phyloP scores from a whole-genome alignment of 2,797 vertebrate genomes.

The Sebastolobus alascanus region DNA sequence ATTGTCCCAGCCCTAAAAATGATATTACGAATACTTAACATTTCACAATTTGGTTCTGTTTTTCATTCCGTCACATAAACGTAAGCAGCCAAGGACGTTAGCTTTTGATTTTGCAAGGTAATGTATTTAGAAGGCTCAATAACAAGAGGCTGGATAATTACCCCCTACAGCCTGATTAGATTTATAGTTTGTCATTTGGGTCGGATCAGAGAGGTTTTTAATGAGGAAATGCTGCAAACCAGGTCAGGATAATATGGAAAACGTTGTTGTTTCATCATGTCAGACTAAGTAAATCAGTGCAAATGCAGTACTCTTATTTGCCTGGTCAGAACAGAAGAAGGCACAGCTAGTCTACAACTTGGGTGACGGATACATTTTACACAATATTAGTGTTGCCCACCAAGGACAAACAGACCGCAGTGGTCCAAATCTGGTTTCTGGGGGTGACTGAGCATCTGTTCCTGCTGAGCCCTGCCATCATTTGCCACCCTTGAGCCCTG shows the following conservation, averaged over 20 bases:
- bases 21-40: not conserved
- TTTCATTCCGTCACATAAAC: not conserved
- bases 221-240: slow-evolving; percentile 5
- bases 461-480: slow-evolving; percentile 12
- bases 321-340: not conserved
- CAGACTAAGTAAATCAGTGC: slow-evolving; percentile 18
- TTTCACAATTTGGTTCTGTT: not conserved
- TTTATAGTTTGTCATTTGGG: slow-evolving; percentile 12
- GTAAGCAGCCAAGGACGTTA: not conserved
- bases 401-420: not conserved
- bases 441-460: slow-evolving; percentile 13
- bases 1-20: not conserved
- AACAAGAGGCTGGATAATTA: not conserved
- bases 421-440: slow-evolving; percentile 8
- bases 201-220: not conserved
- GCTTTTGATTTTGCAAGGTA: not conserved
- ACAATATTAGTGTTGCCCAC: not conserved
- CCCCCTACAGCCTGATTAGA: slow-evolving; percentile 11
- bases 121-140: slow-evolving; percentile 6
- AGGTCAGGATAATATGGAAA: not conserved
- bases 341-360: slow-evolving; percentile 4
- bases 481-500: slow-evolving; percentile 39
- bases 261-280: not conserved
- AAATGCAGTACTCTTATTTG: not conserved
- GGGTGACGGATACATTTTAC: not conserved